phyloP scores from a whole-genome alignment of 2,797 vertebrate genomes.

The Neosilurus mollespiculum region DNA sequence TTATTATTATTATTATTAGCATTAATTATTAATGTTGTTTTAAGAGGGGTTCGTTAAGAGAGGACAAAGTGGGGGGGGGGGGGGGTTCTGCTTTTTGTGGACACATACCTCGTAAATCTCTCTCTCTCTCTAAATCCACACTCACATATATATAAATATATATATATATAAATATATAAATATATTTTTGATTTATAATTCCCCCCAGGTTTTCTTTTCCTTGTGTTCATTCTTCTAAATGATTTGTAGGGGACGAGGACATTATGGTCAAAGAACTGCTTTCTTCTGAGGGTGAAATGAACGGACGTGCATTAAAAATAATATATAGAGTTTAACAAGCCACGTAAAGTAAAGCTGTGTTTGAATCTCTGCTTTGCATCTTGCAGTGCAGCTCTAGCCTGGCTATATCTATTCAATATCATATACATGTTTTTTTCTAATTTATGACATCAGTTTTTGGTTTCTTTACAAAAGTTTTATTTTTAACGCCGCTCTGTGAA shows the following conservation, averaged over 20 bases:
- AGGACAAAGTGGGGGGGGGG: constrained; percentile 50
- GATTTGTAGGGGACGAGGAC: constrained; percentile 28
- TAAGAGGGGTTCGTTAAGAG: constrained; percentile 55
- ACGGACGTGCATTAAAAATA: constrained; percentile 3
- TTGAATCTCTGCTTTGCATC: neutral
- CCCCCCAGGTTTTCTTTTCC: constrained; percentile 53
- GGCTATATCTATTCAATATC: neutral
- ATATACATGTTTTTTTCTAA: neutral
- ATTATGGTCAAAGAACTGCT: neutral
- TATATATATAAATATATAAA: constrained; percentile 73
- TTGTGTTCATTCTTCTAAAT: constrained; percentile 54
- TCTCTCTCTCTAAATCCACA: constrained; percentile 57
- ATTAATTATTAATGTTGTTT: constrained; percentile 68
- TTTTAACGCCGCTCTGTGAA: constrained; percentile 24
- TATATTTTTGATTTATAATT: constrained; percentile 74
- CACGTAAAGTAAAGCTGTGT: neutral
- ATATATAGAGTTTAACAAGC: constrained; percentile 2
- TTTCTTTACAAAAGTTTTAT: neutral
- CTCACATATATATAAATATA: constrained; percentile 74
- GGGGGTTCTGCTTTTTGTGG: constrained; percentile 69
- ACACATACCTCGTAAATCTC: constrained; percentile 81
- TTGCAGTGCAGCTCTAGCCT: neutral
- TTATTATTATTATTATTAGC: constrained; percentile 53
- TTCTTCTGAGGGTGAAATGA: constrained; percentile 16
- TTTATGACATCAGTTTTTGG: neutral